Base-by-base conservation (phyloP, 2,888 invertebrate genomes). In the Orchesella flavescens region DNA sequence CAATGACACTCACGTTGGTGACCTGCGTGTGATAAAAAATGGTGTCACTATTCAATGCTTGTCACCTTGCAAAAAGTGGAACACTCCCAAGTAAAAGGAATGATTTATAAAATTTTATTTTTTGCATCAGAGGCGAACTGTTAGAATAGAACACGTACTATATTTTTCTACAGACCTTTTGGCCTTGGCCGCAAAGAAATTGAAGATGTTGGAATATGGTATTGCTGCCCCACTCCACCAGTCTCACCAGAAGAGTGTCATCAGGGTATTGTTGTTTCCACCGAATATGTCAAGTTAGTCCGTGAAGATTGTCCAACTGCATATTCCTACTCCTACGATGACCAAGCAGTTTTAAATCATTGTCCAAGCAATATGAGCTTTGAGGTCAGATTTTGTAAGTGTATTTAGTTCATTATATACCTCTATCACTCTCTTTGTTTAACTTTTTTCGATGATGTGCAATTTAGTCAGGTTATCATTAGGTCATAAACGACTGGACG, bases 241-340 rank as follows among this genome's bases (percentile, higher is more conserved):
- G 89, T 89, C 17, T 89, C 87, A 3, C 91, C 91, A 0, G 89
- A 90, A 53, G 91, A 90, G 2, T 92, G 92, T 88, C 89, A 89
- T 0, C 0, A 49, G 87, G 89, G 46, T 84, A 87, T 7, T 87
- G 89, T 76, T 90, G 90, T 90, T 89, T 90, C 0, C 86, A 87
- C 43, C 24, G 86, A 90, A 80, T 91, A 91, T 86, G 90, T 91
- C 55, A 74, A 88, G 2, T 89, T 89, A 74, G 92, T 92, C 89
- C 92, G 92, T 87, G 82, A 87, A 0, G 89, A 90, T 15, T 92
- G 92, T 87, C 92, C 92, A 1, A 90, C 91, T 80, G 92, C 92
- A n/a, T n/a, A n/a, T n/a, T n/a, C n/a, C n/a, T n/a, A n/a, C n/a
- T n/a, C n/a, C n/a, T n/a, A n/a, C n/a, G 92, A 92, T 86, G 66